Percentiles rank a stretch among this genome's conserved stretches.
Evolutionary conservation across 2,797 vertebrate genomes (phyloP).

Genomic region (Enteromius mattozi): DNA sequence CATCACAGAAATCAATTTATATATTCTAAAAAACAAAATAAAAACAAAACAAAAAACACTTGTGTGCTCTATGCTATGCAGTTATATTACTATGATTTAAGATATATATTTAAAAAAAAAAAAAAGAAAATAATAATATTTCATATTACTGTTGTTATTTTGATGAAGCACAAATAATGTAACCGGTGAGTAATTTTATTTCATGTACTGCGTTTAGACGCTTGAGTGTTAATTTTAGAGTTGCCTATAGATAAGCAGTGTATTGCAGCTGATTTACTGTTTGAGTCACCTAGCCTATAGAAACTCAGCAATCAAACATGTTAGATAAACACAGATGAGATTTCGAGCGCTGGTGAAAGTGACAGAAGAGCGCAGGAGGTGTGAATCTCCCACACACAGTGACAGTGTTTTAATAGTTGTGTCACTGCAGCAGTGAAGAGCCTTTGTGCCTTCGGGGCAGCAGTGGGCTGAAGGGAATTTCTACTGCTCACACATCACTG

Average conservation of each 20-base stretch:
- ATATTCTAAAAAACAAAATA: not conserved
- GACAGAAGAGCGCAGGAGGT: slow-evolving; percentile 8
- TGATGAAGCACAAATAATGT: not conserved
- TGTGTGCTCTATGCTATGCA: not conserved
- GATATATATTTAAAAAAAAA: not conserved
- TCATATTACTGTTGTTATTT: not conserved
- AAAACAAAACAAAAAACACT: not conserved
- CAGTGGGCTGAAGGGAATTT: slow-evolving; percentile 32
- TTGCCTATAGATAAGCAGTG: not conserved
- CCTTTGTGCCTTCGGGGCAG: not conserved
- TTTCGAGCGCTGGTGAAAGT: not conserved
- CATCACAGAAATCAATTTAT: not conserved
- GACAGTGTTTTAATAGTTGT: slow-evolving; percentile 11
- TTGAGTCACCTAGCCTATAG: not conserved
- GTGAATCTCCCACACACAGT: slow-evolving; percentile 20
- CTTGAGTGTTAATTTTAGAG: not conserved
- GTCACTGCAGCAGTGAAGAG: not conserved
- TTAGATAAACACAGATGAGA: slow-evolving; percentile 14
- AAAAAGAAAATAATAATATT: not conserved
- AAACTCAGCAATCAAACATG: not conserved
- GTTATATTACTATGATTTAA: not conserved
- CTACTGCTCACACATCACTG: not conserved
- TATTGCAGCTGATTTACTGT: not conserved
- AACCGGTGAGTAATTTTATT: not conserved
- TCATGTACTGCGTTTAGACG: not conserved